These are phyloP conservation scores for Meloidogyne exigua DNA, from an alignment of 1,140 invertebrate genomes.

Conservation along the genomic window DNA sequence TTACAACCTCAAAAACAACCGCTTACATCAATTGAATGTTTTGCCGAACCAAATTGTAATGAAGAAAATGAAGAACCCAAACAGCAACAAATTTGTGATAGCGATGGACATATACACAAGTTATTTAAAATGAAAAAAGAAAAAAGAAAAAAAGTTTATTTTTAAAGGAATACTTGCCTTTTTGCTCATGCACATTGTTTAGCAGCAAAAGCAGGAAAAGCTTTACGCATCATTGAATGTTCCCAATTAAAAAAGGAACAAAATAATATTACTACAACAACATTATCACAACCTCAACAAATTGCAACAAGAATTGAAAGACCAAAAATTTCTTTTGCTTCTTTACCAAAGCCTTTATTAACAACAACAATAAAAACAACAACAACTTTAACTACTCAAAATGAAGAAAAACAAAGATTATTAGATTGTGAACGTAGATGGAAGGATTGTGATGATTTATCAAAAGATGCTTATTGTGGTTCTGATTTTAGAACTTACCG, in stretches of 20 bases:
- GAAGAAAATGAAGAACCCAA: neutral
- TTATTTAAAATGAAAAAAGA: too few relatives aligned
- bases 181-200: constrained; percentile 55
- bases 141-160: neutral
- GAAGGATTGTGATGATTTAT: constrained; percentile 5
- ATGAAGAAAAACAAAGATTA: neutral
- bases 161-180: constrained; percentile 49
- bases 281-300: neutral
- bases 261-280: neutral
- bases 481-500: constrained; percentile 54
- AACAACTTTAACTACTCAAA: constrained; percentile 8
- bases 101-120: constrained; percentile 45
- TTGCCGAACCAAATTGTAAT: constrained; percentile 7
- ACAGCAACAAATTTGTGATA: constrained; percentile 44
- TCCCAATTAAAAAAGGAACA: constrained; percentile 34
- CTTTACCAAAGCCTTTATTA: neutral
- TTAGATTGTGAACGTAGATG: neutral
- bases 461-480: constrained; percentile 51
- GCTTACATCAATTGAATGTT: constrained; percentile 10
- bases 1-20: neutral
- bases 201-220: constrained; percentile 46
- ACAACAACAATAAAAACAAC: neutral
- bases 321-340: constrained; percentile 4
- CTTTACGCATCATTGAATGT: constrained; percentile 40
- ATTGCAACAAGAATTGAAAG: constrained; percentile 11